Conservation (phyloP, 2,797 vertebrate genomes). For the Hippoglossus hippoglossus region DNA sequence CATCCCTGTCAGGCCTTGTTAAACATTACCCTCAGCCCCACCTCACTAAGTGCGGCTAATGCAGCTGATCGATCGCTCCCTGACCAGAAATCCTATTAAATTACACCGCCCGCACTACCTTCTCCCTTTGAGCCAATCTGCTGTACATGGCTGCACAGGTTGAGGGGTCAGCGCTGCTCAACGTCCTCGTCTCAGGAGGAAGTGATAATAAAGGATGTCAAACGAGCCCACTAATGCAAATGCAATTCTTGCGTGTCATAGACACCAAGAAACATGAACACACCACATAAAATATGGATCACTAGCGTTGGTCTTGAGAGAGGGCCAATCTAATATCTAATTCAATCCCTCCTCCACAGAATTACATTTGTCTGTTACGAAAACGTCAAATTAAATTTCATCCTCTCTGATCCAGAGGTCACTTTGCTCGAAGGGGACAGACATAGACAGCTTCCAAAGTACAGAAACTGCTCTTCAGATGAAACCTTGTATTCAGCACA, state of each 20-base stretch:
- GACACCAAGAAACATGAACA: constrained; percentile 1
- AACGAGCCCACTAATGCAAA: not conserved
- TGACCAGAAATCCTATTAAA: constrained; percentile 61
- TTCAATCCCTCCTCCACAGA: constrained; percentile 30
- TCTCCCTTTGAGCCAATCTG: constrained; percentile 14
- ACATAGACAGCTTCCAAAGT: constrained; percentile 19
- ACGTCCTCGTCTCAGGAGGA: constrained; percentile 6
- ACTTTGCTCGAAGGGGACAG: constrained; percentile 3
- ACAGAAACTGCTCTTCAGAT: constrained; percentile 11
- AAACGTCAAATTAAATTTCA: constrained; percentile 40
- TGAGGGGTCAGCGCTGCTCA: constrained; percentile 29
- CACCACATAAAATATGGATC: not conserved
- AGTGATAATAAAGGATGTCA: constrained; percentile 20
- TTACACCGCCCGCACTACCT: constrained; percentile 24
- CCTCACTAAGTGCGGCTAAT: constrained; percentile 50
- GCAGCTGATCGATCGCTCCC: constrained; percentile 51
- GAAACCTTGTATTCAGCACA: constrained; percentile 8
- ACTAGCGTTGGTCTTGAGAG: constrained; percentile 11
- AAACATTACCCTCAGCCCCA: constrained; percentile 44
- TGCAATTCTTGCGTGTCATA: not conserved
- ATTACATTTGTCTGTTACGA: constrained; percentile 38
- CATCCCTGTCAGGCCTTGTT: constrained; percentile 62
- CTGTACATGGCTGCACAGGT: constrained; percentile 4
- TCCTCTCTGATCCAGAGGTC: constrained; percentile 33
- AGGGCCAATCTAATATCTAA: constrained; percentile 34